Conservation (phyloP, 1,140 invertebrate genomes). For the Cydia splendana region DNA sequence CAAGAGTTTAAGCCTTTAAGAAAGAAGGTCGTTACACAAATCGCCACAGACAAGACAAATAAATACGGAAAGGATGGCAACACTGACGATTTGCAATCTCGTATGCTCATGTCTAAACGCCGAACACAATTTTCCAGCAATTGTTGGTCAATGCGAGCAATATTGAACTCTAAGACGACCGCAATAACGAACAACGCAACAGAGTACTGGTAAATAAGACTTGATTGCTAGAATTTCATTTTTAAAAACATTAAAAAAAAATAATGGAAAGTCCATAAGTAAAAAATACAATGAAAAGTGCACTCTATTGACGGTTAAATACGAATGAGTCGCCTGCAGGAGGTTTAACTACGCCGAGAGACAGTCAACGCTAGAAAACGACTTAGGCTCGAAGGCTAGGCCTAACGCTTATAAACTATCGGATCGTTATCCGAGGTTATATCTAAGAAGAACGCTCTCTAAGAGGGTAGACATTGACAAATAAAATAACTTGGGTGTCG, state of each 20-base stretch:
- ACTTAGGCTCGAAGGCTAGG: slow-evolving; percentile 31
- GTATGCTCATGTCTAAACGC: slow-evolving; percentile 16
- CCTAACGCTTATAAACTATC: slow-evolving; percentile 29
- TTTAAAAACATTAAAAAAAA: slow-evolving; percentile 48
- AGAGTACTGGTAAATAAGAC: slow-evolving; percentile 46
- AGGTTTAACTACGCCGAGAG: neutral
- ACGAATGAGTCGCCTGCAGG: neutral
- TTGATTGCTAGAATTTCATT: slow-evolving; percentile 48
- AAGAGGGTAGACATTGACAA: slow-evolving; percentile 11
- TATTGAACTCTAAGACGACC: slow-evolving; percentile 12
- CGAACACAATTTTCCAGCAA: slow-evolving; percentile 58
- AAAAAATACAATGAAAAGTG: slow-evolving; percentile 27
- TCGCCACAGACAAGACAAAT: slow-evolving; percentile 14
- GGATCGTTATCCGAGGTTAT: slow-evolving; percentile 26
- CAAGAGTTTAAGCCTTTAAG: neutral
- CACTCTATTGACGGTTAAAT: slow-evolving; percentile 21
- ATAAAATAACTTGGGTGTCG: neutral
- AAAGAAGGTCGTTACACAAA: neutral
- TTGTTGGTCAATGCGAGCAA: slow-evolving; percentile 43
- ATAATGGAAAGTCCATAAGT: slow-evolving; percentile 39
- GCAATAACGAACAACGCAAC: slow-evolving; percentile 2
- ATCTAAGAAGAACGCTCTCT: slow-evolving; percentile 17
- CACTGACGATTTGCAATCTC: neutral
- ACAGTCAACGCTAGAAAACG: slow-evolving; percentile 25
- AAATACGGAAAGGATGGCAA: slow-evolving; percentile 22